phyloP scores from a whole-genome alignment of 2,797 vertebrate species.

The Oreonectes daqikongensis region DNA sequence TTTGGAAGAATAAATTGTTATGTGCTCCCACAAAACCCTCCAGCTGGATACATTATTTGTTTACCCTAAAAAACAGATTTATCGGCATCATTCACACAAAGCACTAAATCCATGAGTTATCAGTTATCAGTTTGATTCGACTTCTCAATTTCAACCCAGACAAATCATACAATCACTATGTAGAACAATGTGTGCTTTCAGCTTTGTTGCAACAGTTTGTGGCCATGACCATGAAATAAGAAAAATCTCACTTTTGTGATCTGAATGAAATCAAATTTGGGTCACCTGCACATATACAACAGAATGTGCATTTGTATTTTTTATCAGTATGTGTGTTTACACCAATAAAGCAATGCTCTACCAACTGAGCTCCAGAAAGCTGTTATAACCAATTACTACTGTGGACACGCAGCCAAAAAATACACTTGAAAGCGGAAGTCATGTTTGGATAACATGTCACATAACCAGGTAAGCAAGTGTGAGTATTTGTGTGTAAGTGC shows the following conservation, averaged over 20 bases:
- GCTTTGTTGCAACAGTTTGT: not conserved
- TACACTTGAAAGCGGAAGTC: not conserved
- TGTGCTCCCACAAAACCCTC: not conserved
- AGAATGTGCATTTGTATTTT: no score
- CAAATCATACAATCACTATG: no score
- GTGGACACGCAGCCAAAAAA: not conserved
- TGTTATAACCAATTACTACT: not conserved
- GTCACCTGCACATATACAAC: not conserved
- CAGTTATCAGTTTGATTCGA: no score
- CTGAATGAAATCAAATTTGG: not conserved
- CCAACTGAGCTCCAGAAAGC: no score
- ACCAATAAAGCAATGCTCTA: no score
- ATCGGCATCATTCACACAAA: not conserved
- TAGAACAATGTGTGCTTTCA: no score
- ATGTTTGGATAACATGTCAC: not conserved
- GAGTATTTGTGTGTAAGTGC: constrained; percentile 29
- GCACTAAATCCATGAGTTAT: not conserved
- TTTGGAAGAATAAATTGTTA: not conserved
- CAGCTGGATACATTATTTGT: no score
- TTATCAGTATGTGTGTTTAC: no score
- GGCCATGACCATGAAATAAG: not conserved
- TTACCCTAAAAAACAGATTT: no score
- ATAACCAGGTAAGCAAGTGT: constrained; percentile 40
- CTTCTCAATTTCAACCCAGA: no score
- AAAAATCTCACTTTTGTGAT: not conserved